Conservation (phyloP, 2,888 invertebrate genomes). For the Eristalinus aeneus region DNA sequence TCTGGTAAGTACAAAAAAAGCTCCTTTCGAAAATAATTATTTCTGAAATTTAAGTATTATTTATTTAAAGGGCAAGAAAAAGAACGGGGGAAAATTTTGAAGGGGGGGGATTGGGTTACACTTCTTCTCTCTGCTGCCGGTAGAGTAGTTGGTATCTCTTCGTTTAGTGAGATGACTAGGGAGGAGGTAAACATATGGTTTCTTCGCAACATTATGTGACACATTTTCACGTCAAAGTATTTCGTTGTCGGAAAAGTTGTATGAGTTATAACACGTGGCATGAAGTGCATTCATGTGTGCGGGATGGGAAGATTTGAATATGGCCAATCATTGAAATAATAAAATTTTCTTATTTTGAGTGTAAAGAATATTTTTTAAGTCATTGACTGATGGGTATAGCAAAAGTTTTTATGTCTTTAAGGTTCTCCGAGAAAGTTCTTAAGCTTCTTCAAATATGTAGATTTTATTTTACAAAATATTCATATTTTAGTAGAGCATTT, state of each 20-base stretch:
- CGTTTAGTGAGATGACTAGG: neutral
- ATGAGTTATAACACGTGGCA: neutral
- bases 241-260: neutral
- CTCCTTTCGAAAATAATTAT: neutral
- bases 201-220: neutral
- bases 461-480: too few relatives aligned
- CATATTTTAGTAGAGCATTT: too few relatives aligned
- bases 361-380: neutral
- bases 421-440: too few relatives aligned
- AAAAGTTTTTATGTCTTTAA: too few relatives aligned
- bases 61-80: neutral
- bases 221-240: neutral
- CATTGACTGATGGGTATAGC: too few relatives aligned
- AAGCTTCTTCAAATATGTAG: too few relatives aligned
- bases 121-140: neutral
- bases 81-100: neutral
- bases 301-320: neutral
- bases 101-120: too few relatives aligned
- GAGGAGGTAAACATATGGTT: conserved; percentile 37
- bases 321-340: neutral
- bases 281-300: neutral
- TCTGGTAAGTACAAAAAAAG: neutral
- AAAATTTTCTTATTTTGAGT: too few relatives aligned
- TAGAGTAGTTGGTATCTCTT: neutral
- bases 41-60: neutral